Percentiles rank a stretch among this genome's conserved stretches.
These are phyloP conservation scores for Neolamprologus cancellatus DNA, from an alignment of 2,113 vertebrate species.

Conservation along the genomic window DNA sequence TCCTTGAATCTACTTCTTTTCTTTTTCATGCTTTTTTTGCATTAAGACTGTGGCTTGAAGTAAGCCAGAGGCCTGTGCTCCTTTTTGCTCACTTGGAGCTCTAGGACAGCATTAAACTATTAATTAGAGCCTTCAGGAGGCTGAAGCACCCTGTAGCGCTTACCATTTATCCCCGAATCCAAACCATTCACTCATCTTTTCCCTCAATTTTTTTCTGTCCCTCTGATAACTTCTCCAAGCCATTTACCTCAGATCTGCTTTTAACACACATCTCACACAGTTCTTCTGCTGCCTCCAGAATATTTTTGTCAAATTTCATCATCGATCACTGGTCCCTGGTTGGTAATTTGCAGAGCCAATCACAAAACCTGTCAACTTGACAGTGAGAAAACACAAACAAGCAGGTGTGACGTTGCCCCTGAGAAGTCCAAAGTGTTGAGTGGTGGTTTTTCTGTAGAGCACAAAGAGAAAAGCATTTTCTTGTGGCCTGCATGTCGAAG, in stretches of 20 bases:
- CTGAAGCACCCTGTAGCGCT: background rate
- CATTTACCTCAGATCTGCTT: background rate
- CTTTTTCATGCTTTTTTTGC: background rate
- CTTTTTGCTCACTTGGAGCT: background rate
- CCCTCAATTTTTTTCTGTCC: background rate
- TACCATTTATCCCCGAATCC: background rate
- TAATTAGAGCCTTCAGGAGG: conserved; percentile 55
- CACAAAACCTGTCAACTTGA: background rate
- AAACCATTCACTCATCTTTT: background rate
- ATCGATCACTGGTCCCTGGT: background rate
- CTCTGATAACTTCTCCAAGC: background rate
- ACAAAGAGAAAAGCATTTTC: background rate
- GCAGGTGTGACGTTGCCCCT: background rate
- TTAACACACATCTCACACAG: background rate
- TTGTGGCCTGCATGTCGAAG: background rate
- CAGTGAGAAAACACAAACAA: background rate
- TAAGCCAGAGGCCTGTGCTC: background rate
- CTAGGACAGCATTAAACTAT: conserved; percentile 47
- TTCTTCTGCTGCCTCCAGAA: background rate
- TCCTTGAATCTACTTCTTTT: background rate
- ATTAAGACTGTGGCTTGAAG: background rate
- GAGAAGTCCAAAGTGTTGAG: background rate
- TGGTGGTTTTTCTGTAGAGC: conserved; percentile 17
- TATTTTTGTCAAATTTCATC: background rate
- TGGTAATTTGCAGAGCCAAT: background rate